Conservation (phyloP, 2,888 invertebrate species). For the Aporophyla lueneburgensis region DNA sequence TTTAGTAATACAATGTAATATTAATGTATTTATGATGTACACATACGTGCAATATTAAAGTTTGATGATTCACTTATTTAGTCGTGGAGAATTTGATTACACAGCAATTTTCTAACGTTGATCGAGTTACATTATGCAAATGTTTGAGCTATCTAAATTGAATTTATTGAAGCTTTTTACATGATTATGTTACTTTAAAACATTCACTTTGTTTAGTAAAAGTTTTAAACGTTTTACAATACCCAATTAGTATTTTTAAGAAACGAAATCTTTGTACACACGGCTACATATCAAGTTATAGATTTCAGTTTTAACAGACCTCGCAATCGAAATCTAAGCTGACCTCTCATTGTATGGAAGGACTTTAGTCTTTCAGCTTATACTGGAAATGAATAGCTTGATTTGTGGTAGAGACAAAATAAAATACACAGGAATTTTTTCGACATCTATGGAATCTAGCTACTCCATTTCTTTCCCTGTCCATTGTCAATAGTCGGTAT, state of each 20-base stretch:
- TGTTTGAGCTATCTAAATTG: conserved; percentile 17
- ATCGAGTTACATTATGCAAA: conserved; percentile 18
- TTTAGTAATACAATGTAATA: neutral
- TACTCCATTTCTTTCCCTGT: conserved; percentile 58
- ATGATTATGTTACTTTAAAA: conserved; percentile 4
- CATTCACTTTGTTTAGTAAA: neutral
- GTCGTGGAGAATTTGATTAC: conserved; percentile 31
- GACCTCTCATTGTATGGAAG: too few relatives aligned
- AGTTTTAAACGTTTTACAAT: neutral
- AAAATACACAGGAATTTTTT: neutral
- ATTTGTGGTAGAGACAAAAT: too few relatives aligned
- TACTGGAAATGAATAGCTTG: too few relatives aligned
- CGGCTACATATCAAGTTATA: too few relatives aligned
- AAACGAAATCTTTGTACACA: neutral
- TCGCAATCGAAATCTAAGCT: too few relatives aligned
- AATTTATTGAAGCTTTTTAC: conserved; percentile 12
- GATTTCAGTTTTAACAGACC: too few relatives aligned
- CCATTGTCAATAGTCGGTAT: conserved; percentile 64
- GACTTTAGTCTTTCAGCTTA: too few relatives aligned
- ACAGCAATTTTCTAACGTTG: conserved; percentile 17
- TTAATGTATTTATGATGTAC: neutral
- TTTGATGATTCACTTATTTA: conserved; percentile 5
- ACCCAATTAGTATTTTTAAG: neutral
- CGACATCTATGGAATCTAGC: neutral
- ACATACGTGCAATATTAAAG: neutral